A percentile compares a stretch with the other conserved stretches of the same genome.
Conservation (phyloP, 2,113 vertebrate species). For the Myotis brandtii region DNA sequence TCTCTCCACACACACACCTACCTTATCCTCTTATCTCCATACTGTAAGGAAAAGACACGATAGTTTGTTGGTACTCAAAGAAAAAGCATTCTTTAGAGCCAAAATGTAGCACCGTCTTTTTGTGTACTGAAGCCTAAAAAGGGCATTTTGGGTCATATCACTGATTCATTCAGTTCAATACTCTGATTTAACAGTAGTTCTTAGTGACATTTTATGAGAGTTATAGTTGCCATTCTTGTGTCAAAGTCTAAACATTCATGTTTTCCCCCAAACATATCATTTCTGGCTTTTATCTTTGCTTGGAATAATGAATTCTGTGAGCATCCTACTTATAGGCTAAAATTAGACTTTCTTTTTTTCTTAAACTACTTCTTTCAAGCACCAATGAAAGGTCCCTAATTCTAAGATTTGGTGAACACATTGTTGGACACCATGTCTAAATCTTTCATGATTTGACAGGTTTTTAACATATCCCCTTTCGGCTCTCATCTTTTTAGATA, state of each 20-base stretch:
- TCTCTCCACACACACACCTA: neutral
- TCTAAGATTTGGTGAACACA: conserved; percentile 15
- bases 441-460: neutral
- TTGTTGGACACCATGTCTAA: neutral
- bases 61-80: neutral
- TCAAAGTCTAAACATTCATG: neutral
- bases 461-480: neutral
- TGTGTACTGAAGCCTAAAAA: neutral
- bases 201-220: neutral
- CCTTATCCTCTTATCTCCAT: neutral
- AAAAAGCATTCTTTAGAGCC: neutral
- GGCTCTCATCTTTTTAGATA: neutral
- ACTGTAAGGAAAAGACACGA: neutral
- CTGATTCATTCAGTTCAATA: neutral
- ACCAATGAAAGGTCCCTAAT: neutral
- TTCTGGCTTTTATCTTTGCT: conserved; percentile 23
- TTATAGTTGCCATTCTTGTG: neutral
- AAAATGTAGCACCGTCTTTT: neutral
- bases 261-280: neutral
- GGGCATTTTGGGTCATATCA: neutral
- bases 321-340: neutral
- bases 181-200: neutral
- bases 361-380: neutral
- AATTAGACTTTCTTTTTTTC: conserved; percentile 30
- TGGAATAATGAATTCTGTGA: neutral